Evolutionary conservation across 1,140 invertebrate species (phyloP).

Genomic region (Halyomorpha halys): DNA sequence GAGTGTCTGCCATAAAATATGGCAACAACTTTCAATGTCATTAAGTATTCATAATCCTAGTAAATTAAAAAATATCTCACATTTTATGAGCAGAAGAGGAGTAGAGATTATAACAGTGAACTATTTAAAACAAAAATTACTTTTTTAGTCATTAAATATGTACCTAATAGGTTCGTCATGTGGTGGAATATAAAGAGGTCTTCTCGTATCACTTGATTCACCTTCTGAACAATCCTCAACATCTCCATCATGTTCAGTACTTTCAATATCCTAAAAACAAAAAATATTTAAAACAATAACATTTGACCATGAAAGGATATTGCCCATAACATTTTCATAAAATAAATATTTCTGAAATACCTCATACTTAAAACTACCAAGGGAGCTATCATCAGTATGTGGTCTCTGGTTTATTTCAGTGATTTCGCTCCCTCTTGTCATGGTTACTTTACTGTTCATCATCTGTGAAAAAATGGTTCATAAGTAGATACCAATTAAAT

Average conservation of each 20-base stretch:
- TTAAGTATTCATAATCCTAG: too few relatives aligned
- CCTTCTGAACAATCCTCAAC: slow-evolving; percentile 77
- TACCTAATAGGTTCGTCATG: slow-evolving; percentile 28
- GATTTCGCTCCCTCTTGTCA: slow-evolving; percentile 39
- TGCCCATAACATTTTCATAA: neutral
- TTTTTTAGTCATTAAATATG: too few relatives aligned
- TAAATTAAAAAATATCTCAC: too few relatives aligned
- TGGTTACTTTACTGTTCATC: slow-evolving; percentile 38
- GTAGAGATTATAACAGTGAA: too few relatives aligned
- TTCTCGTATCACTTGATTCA: slow-evolving; percentile 42
- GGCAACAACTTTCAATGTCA: too few relatives aligned
- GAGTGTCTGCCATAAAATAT: too few relatives aligned
- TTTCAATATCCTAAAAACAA: slow-evolving; percentile 50
- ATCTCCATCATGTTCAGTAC: slow-evolving; percentile 75
- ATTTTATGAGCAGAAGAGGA: too few relatives aligned
- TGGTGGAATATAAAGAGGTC: slow-evolving; percentile 29
- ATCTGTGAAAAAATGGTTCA: slow-evolving; percentile 33
- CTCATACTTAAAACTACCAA: slow-evolving; percentile 60
- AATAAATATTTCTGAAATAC: slow-evolving; percentile 37
- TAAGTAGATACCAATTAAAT: too few relatives aligned
- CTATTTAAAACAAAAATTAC: too few relatives aligned
- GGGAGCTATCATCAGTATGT: slow-evolving; percentile 57
- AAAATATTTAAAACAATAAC: slow-evolving; percentile 8
- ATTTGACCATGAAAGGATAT: too few relatives aligned
- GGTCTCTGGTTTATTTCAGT: slow-evolving; percentile 41